A percentile compares a stretch with the other conserved stretches of the same genome.
These are phyloP conservation scores for Dromococcyx pavoninus DNA, from an alignment of 2,797 vertebrate genomes.

Conservation along the genomic window DNA sequence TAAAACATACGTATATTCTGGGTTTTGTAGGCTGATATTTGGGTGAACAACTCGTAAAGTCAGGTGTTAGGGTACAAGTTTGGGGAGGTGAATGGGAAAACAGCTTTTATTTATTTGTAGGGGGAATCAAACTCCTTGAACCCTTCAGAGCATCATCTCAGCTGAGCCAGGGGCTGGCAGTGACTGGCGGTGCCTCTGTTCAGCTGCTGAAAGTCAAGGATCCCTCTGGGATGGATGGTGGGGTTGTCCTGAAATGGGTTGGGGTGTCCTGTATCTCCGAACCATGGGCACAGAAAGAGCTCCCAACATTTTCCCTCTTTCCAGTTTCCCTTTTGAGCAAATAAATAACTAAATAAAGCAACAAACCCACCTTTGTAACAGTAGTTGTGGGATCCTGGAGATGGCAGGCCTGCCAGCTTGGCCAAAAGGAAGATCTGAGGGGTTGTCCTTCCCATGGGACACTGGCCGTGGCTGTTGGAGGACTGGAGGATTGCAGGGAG, in stretches of 20 bases:
- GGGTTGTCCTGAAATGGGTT: not conserved
- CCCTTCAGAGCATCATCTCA: not conserved
- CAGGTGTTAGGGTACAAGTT: not conserved
- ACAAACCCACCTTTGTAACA: accelerated
- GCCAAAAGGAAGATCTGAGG: not conserved
- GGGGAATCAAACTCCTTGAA: not conserved
- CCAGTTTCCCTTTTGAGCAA: not conserved
- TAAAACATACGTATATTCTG: not conserved
- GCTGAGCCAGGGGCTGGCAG: not conserved
- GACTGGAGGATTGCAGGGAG: not conserved
- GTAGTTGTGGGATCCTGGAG: not conserved
- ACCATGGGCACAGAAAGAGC: not conserved
- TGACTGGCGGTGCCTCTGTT: not conserved
- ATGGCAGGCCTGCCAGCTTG: no score
- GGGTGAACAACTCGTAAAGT: not conserved
- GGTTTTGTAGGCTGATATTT: not conserved
- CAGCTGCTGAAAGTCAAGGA: not conserved
- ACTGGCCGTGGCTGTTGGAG: not conserved
- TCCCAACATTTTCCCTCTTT: not conserved
- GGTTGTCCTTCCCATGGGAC: not conserved
- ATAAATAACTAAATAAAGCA: not conserved
- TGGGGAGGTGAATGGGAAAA: not conserved
- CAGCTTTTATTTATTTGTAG: not conserved
- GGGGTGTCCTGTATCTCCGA: accelerated
- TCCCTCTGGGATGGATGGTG: accelerated